These are phyloP conservation scores for Triplophysa yarkandensis DNA, from an alignment of 2,797 vertebrate genomes.

Conservation along the genomic window DNA sequence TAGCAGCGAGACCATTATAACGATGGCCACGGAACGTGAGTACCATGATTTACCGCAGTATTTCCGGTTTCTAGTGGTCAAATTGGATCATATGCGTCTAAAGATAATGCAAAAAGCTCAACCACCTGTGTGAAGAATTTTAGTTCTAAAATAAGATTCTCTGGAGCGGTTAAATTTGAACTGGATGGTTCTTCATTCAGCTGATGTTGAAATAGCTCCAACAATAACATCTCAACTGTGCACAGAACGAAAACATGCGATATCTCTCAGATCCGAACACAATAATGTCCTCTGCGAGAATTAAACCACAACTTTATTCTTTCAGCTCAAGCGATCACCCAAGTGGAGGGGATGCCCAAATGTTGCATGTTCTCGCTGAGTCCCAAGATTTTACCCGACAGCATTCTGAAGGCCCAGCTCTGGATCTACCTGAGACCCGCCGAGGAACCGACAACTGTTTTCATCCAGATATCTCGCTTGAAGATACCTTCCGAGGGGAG, in stretches of 20 bases:
- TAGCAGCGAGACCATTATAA: slow-evolving; percentile 86
- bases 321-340: slow-evolving; percentile 75
- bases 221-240: slow-evolving; percentile 14
- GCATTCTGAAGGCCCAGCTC: slow-evolving; percentile 88
- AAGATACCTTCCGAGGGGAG: slow-evolving; percentile 79
- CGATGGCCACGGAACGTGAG: slow-evolving; percentile 87
- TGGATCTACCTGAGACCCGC: slow-evolving; percentile 86
- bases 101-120: no score
- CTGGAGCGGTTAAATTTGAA: slow-evolving; percentile 3
- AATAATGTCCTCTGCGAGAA: background rate
- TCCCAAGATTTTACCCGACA: slow-evolving; percentile 91
- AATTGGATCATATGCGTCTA: no score
- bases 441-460: slow-evolving; percentile 80
- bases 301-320: background rate
- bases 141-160: no score
- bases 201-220: slow-evolving; percentile 22
- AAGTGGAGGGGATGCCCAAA: slow-evolving; percentile 81
- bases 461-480: slow-evolving; percentile 85
- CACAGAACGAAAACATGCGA: background rate
- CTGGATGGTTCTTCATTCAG: slow-evolving; percentile 18
- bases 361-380: slow-evolving; percentile 96
- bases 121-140: no score
- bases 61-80: no score
- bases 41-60: slow-evolving; percentile 49
- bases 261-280: background rate